Base-by-base conservation (phyloP, 1,140 invertebrate species). In the Scaptomyza hsui region DNA sequence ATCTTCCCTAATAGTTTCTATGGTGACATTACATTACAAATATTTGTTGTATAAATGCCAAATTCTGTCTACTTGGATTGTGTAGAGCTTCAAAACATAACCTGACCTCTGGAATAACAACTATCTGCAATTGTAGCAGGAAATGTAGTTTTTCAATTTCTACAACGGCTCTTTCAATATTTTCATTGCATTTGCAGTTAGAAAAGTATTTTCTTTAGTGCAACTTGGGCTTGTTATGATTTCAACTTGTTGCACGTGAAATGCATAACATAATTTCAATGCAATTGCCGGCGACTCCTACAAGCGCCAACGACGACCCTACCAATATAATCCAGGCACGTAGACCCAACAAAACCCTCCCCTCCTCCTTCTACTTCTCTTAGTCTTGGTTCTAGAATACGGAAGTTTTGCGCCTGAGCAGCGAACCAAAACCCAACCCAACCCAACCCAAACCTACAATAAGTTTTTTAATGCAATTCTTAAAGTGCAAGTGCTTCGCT, bases 201-300 rank as follows among this genome's bases (percentile, higher is more conserved):
- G 64, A 72, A 61, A 74, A 74, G 69, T 73, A 59, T 56, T 49
- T 41, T 48, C 44, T 13, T 53, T 71, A 42, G 42, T 62, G 55
- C 70, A 61, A 52, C 45, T 59, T 19, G 72, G 37, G 48, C 77
- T 77, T 86, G 82, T 86, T 86, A 86, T 86, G 82, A 86, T 82
- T 88, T 72, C 82, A 86, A 86, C 82, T 86, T 86, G 82, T 86
- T 86, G 82, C 83, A 86, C 82, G 82, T 86, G 82, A 86, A 86
- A 78, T 88, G 82, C 82, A 86, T 86, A 86, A 88, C 65, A 63
- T 88, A 64, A 51, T 62, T 60, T 65, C 29, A 18, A 44, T 44
- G 21, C 18, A 18, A 15, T 19, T 12, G 26, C 57, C 1, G 35
- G 15, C 48, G 35, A 26, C 48, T 16, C 15, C 29, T 16, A 26